phyloP scores from a whole-genome alignment of 2,113 vertebrate genomes.

The Melanocharis versteri region DNA sequence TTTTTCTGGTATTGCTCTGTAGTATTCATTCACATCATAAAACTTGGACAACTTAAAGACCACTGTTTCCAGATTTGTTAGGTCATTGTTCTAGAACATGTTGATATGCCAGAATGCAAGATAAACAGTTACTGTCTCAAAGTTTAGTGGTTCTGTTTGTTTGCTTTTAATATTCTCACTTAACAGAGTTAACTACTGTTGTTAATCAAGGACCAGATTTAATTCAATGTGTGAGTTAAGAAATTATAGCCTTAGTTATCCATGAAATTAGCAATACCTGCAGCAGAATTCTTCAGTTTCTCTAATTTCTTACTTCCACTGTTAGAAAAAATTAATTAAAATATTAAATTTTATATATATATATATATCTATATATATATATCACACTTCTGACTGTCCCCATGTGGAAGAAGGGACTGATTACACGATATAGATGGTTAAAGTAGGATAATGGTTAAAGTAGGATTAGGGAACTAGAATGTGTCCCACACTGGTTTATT shows the following conservation, averaged over 20 bases:
- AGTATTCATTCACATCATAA: not conserved
- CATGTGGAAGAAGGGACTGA: not conserved
- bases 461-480: not conserved
- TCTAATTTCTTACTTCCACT: not conserved
- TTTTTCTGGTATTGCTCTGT: not conserved
- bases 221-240: not conserved
- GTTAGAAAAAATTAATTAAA: not conserved
- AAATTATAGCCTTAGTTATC: not conserved
- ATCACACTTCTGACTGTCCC: not conserved
- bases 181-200: not conserved
- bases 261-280: not conserved
- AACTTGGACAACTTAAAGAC: not conserved
- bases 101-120: not conserved
- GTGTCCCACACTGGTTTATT: not conserved
- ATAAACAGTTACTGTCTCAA: not conserved
- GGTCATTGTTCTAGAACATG: not conserved
- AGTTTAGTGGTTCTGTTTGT: not conserved
- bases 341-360: no score
- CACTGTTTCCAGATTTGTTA: not conserved
- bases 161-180: not conserved
- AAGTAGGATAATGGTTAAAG: not conserved
- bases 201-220: not conserved
- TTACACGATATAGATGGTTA: not conserved
- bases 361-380: not conserved
- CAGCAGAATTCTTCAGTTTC: not conserved